These are phyloP conservation scores for Hypothenemus hampei DNA, from an alignment of 1,140 invertebrate genomes.

Conservation along the genomic window DNA sequence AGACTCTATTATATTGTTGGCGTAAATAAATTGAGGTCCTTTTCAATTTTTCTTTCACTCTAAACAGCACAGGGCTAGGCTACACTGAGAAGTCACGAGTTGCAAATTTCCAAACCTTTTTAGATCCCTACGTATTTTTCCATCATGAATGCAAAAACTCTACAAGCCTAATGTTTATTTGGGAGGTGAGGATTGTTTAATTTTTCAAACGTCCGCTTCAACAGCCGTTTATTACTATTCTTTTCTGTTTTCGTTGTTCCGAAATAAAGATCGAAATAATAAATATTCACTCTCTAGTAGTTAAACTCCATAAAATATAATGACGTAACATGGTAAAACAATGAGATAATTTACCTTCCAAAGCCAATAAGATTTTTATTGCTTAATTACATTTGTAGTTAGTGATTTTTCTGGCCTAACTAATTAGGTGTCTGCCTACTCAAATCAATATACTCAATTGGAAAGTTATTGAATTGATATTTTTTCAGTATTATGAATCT, in stretches of 20 bases:
- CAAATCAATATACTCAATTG: too few relatives aligned
- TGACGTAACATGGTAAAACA: too few relatives aligned
- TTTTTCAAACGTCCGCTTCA: too few relatives aligned
- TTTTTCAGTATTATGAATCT: too few relatives aligned
- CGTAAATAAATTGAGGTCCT: too few relatives aligned
- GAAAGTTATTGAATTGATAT: too few relatives aligned
- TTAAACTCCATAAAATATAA: slow-evolving; percentile 5
- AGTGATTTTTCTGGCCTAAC: too few relatives aligned
- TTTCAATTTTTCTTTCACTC: background rate
- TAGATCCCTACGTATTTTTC: background rate
- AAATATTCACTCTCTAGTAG: background rate
- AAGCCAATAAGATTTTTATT: background rate
- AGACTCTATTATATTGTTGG: too few relatives aligned
- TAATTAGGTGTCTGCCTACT: too few relatives aligned
- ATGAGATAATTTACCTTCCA: background rate
- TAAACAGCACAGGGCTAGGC: background rate
- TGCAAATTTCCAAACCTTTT: background rate
- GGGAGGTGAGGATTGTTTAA: too few relatives aligned
- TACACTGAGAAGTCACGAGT: background rate
- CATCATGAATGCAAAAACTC: background rate
- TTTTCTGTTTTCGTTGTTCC: background rate
- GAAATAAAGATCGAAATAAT: background rate
- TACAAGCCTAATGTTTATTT: too few relatives aligned
- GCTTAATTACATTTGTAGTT: too few relatives aligned
- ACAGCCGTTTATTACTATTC: slow-evolving; percentile 5